Conservation (phyloP, 1,140 invertebrate genomes). For the fruit fly (Drosophila melanogaster) region DNA sequence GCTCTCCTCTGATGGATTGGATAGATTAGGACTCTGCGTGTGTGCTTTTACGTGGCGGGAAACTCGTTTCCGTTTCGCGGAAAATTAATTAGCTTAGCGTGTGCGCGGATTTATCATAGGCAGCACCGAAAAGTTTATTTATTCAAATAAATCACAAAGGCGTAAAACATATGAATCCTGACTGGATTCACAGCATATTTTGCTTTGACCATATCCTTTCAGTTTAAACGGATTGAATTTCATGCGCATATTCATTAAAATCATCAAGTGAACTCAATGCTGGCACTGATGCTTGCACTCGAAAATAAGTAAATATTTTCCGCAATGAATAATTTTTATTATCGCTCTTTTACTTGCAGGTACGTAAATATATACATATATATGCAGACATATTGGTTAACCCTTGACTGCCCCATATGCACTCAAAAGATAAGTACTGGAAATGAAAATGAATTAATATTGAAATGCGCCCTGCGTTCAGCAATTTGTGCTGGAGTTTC, state of each 20-base stretch:
- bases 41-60: conserved; percentile 13
- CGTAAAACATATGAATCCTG: not conserved
- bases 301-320: not conserved
- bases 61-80: conserved; percentile 24
- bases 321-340: conserved; percentile 2
- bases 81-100: conserved; percentile 50
- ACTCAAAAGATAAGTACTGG: conserved; percentile 63
- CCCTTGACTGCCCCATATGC: conserved; percentile 3
- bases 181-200: not conserved
- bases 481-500: conserved; percentile 6
- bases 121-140: not conserved
- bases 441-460: conserved; percentile 36
- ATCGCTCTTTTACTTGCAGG: conserved; percentile 45
- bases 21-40: conserved; percentile 27
- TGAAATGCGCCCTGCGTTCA: conserved; percentile 12
- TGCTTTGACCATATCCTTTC: not conserved
- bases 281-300: conserved; percentile 1
- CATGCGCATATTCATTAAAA: not conserved
- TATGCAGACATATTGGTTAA: conserved; percentile 6
- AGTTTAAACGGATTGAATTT: not conserved
- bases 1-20: conserved; percentile 45
- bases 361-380: conserved; percentile 29
- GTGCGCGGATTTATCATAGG: conserved; percentile 17
- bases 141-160: conserved; percentile 7
- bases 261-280: not conserved